phyloP scores from a whole-genome alignment of 1,140 invertebrate species.

The Drosophila repleta region DNA sequence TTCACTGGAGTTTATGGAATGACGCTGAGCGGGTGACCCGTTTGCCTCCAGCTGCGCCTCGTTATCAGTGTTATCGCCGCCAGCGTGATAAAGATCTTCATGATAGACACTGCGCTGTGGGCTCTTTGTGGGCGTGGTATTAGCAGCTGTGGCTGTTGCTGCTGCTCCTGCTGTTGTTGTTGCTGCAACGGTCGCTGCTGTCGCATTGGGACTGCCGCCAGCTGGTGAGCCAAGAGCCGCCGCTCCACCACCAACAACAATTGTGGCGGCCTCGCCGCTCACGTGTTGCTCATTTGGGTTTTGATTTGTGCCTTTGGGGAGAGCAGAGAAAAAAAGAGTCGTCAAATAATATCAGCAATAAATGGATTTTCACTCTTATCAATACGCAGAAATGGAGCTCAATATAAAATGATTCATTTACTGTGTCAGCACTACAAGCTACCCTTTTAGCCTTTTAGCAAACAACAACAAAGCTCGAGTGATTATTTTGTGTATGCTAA shows the following conservation, averaged over 20 bases:
- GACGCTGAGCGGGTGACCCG: conserved; percentile 67
- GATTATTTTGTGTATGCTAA: conserved; percentile 13
- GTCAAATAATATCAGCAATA: conserved; percentile 8
- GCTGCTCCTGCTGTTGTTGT: conserved; percentile 12
- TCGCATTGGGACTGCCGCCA: conserved; percentile 41
- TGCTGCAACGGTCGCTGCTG: conserved; percentile 14
- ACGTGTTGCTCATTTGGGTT: conserved; percentile 78
- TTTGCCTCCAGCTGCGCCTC: conserved; percentile 40
- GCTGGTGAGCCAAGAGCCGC: conserved; percentile 52
- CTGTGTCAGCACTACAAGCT: conserved; percentile 9
- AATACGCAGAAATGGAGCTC: conserved; percentile 14
- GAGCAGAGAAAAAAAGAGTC: conserved; percentile 1
- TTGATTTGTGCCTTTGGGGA: conserved; percentile 71
- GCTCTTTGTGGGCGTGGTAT: conserved; percentile 63
- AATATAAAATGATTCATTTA: conserved; percentile 23
- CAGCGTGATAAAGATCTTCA: conserved; percentile 72
- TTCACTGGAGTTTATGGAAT: conserved; percentile 75
- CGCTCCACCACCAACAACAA: conserved; percentile 34
- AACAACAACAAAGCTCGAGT: conserved; percentile 24
- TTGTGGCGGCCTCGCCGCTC: conserved; percentile 56
- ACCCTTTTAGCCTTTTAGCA: conserved; percentile 30
- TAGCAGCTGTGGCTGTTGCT: conserved; percentile 14
- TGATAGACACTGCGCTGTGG: conserved; percentile 67
- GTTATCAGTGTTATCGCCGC: conserved; percentile 60
- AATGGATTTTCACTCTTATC: conserved; percentile 33